A percentile compares a stretch with the other conserved stretches of the same genome.
Evolutionary conservation across 2,888 invertebrate species (phyloP).

Genomic region (Leptinotarsa peninsularis): DNA sequence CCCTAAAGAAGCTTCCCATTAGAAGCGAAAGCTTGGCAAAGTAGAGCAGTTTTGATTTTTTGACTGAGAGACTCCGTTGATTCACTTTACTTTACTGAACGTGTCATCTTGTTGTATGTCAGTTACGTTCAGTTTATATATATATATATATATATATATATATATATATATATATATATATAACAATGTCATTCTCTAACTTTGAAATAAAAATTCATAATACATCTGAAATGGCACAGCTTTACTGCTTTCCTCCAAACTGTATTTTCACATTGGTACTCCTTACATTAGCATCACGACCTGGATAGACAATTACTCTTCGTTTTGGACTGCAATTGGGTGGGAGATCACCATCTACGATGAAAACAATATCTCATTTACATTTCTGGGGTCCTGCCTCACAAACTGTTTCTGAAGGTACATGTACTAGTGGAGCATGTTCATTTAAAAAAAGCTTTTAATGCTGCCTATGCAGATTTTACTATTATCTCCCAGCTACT

Average conservation of each 20-base stretch:
- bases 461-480: not conserved
- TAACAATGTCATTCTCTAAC: not conserved
- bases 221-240: not conserved
- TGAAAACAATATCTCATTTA: not conserved
- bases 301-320: not conserved
- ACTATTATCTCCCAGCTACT: not conserved
- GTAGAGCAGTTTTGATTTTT: too few species aligned
- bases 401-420: not conserved
- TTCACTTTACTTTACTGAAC: too few species aligned
- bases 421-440: not conserved
- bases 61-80: too few species aligned
- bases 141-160: too few species aligned
- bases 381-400: not conserved
- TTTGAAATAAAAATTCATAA: not conserved
- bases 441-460: not conserved
- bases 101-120: too few species aligned
- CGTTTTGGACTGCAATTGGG: not conserved
- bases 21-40: too few species aligned
- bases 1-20: too few species aligned
- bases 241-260: not conserved
- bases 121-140: too few species aligned
- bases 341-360: not conserved
- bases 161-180: too few species aligned
- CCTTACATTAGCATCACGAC: not conserved
- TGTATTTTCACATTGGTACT: not conserved